phyloP scores from a whole-genome alignment of 2,113 vertebrate genomes.

The Sylvilagus bachmani region DNA sequence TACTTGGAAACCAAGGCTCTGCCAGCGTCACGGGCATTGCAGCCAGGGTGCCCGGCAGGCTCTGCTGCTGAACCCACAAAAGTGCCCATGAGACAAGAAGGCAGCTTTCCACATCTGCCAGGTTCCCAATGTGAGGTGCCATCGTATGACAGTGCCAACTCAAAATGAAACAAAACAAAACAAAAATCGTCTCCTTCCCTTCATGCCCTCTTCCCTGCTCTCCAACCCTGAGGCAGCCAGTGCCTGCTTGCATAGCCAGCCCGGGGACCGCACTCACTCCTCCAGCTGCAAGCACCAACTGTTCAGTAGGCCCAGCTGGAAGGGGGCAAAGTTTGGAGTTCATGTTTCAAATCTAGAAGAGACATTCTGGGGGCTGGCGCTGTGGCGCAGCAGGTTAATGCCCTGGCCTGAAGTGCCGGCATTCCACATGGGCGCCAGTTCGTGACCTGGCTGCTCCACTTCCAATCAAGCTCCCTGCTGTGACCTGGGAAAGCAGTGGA shows the following conservation, averaged over 20 bases:
- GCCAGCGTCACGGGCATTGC: conserved; percentile 9
- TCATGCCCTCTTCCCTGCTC: neutral
- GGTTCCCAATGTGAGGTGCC: neutral
- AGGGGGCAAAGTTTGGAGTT: neutral
- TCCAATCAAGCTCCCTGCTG: too few species aligned
- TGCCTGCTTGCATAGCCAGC: neutral
- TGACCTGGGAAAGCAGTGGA: too few species aligned
- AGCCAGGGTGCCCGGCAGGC: neutral
- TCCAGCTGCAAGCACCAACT: neutral
- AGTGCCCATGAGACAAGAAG: neutral
- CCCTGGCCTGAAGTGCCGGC: too few species aligned
- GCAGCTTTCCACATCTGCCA: conserved; percentile 42
- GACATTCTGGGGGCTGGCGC: neutral
- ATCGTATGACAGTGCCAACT: conserved; percentile 26
- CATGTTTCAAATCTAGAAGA: neutral
- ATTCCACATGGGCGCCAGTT: too few species aligned
- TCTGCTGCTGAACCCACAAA: conserved; percentile 47
- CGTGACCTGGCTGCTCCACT: too few species aligned
- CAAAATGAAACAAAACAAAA: neutral
- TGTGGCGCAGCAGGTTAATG: too few species aligned
- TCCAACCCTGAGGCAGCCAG: neutral
- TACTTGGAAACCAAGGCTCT: neutral
- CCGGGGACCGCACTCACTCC: fast-evolving
- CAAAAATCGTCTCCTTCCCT: neutral
- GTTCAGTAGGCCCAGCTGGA: neutral